Percentiles rank a stretch among this genome's conserved stretches.
These are phyloP conservation scores for Drosophila bunnanda DNA, from an alignment of 2,888 invertebrate species.

Conservation along the genomic window DNA sequence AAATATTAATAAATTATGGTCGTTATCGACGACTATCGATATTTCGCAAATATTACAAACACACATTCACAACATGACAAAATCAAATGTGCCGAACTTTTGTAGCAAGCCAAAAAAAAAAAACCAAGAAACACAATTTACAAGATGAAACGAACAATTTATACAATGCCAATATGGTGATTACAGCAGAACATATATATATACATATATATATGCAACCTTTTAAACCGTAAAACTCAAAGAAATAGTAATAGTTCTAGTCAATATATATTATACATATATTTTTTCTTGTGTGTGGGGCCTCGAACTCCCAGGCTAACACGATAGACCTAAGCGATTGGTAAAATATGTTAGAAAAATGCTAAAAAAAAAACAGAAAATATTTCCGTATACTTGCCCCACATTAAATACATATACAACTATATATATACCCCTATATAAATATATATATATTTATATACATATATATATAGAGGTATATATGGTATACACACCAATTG, in stretches of 20 bases:
- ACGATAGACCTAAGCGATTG: conserved; percentile 32
- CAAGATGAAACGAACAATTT: conserved; percentile 64
- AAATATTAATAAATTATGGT: background rate
- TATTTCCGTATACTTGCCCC: conserved; percentile 13
- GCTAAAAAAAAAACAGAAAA: conserved; percentile 2
- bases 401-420: conserved; percentile 1
- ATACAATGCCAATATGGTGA: conserved; percentile 62
- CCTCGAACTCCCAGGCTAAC: conserved; percentile 47
- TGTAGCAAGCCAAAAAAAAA: conserved; percentile 36
- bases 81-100: conserved; percentile 73
- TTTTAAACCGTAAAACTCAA: conserved; percentile 41
- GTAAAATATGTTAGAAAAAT: conserved; percentile 16
- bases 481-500: conserved; percentile 62
- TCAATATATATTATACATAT: conserved; percentile 20
- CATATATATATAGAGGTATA: conserved; percentile 14
- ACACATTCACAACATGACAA: conserved; percentile 24
- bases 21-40: background rate
- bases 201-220: conserved; percentile 62
- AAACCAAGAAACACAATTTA: conserved; percentile 69
- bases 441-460: conserved; percentile 15
- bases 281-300: conserved; percentile 41
- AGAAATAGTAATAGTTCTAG: conserved; percentile 49
- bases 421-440: conserved; percentile 3
- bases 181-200: conserved; percentile 53
- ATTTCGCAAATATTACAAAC: conserved; percentile 2